Evolutionary conservation across 2,888 invertebrate genomes (phyloP).

Genomic region (Exocentrus adspersus): DNA sequence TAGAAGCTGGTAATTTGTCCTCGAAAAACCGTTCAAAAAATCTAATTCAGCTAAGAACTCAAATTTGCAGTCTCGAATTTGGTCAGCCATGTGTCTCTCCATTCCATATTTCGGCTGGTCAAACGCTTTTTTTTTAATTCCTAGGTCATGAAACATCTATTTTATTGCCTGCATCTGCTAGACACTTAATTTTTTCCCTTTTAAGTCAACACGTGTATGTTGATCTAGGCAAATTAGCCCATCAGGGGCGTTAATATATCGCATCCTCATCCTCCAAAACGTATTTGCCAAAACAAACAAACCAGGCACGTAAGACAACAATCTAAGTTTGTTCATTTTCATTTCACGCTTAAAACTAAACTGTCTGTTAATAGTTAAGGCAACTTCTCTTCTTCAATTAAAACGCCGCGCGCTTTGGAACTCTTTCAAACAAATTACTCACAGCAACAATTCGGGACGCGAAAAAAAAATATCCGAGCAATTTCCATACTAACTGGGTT

Average conservation of each 20-base stretch:
- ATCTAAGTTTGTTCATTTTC: conserved; percentile 41
- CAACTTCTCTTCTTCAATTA: conserved; percentile 39
- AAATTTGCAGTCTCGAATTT: too few species aligned
- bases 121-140: too few species aligned
- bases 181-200: neutral
- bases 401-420: conserved; percentile 31
- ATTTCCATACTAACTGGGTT: conserved; percentile 37
- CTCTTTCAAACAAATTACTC: conserved; percentile 38
- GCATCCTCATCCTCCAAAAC: too few species aligned
- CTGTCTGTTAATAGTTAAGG: conserved; percentile 41
- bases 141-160: too few species aligned
- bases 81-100: too few species aligned
- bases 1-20: too few species aligned
- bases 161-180: too few species aligned
- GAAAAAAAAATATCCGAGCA: conserved; percentile 39
- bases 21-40: too few species aligned
- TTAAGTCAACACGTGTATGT: neutral
- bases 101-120: too few species aligned
- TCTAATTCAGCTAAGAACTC: too few species aligned
- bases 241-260: neutral
- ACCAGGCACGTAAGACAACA: conserved; percentile 30
- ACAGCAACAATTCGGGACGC: conserved; percentile 38
- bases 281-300: neutral
- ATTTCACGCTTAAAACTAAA: conserved; percentile 35
- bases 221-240: neutral